Base-by-base conservation (phyloP, 2,113 vertebrate species). In the Tenebrosternarchus preto region DNA sequence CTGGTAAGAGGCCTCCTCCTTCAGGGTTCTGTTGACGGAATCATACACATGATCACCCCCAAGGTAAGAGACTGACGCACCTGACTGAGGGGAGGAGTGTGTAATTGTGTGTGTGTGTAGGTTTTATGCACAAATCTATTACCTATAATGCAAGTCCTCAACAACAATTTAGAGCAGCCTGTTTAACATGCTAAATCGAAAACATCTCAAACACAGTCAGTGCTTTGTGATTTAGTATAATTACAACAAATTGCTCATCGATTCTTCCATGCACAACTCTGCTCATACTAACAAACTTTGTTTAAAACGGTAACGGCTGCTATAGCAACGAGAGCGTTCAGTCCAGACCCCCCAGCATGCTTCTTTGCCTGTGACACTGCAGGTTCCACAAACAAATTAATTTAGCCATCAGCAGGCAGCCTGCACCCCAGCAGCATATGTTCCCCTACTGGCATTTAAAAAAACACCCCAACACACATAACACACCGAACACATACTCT, bases 31-130 rank as follows among this genome's bases (percentile, higher is more conserved):
- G 5, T 95, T 70, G 95, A 98, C 74, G 98, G 97, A 68, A 98
- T 99, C 75, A 91, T 93, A 56, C 95, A 99, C 90, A 98, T 99
- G 98, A 98, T 99, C 88, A 98, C 98, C 3, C 97, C 98, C 20
- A 96, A 99, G 96, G 97, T 98, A 91, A 55, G 80, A 80, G 39
- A 31, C 64, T 24, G 39, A 39, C 24, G 1, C 43, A 53, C 15
- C 60, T 31, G 1, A 33, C 24, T 67, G 22, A 3, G 64, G 71
- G 50, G 53, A 24, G n/a, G 24, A 36, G 16, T 7, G 11, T 19
- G n/a, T n/a, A n/a, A n/a, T n/a, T 67, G 73, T 70, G 57, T 67
- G 56, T 66, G 33, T 73, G 60, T 50, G 2, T 5, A 20, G 22
- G 36, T 27, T 43, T 43, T 60, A 69, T 39, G 64, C 64, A 57